A percentile compares a stretch with the other conserved stretches of the same genome.
Evolutionary conservation across 2,113 vertebrate genomes (phyloP).

Genomic region (Empidonax alnorum): DNA sequence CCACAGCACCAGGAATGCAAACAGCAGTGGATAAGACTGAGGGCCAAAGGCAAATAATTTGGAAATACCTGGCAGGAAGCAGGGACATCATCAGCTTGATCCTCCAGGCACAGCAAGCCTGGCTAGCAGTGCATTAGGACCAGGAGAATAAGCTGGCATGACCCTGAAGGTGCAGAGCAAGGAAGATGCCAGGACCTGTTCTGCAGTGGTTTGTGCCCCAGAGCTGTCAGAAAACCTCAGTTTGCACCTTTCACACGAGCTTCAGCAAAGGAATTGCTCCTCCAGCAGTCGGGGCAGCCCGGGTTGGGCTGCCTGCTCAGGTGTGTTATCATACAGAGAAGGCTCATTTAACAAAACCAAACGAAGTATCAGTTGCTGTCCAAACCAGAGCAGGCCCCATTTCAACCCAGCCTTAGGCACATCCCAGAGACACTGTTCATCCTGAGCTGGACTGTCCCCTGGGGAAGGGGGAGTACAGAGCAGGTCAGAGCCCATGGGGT

Average conservation of each 20-base stretch:
- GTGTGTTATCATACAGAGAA: background rate
- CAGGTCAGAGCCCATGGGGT: background rate
- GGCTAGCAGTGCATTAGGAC: fast-evolving
- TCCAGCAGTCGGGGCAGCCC: background rate
- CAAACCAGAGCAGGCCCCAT: background rate
- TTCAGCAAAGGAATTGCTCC: background rate
- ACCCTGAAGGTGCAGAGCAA: background rate
- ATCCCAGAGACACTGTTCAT: background rate
- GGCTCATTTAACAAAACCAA: background rate
- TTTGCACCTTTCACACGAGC: fast-evolving
- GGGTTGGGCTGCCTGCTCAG: fast-evolving
- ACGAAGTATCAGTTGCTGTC: background rate
- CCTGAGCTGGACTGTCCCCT: background rate
- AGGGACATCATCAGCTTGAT: background rate
- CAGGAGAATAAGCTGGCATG: background rate
- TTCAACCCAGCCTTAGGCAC: background rate
- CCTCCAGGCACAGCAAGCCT: background rate
- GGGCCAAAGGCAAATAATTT: background rate
- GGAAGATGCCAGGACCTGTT: background rate
- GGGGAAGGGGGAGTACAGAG: background rate
- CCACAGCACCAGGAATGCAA: background rate
- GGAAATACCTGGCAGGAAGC: background rate
- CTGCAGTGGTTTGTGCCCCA: background rate
- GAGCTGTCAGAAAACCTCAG: background rate
- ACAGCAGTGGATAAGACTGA: background rate